phyloP scores from a whole-genome alignment of 2,888 invertebrate species.

The Odontocerum albicorne region DNA sequence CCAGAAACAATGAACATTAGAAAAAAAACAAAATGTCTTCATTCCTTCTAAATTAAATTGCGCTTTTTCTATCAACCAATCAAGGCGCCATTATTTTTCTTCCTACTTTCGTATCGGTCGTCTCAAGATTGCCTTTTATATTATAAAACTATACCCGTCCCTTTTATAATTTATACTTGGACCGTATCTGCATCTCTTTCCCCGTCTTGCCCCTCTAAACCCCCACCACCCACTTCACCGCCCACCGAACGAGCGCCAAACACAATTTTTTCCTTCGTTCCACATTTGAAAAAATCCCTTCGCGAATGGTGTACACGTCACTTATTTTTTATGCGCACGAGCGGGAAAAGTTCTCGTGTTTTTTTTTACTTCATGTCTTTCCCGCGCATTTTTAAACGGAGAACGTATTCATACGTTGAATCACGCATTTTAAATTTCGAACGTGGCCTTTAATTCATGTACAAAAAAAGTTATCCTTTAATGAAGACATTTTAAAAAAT shows the following conservation, averaged over 20 bases:
- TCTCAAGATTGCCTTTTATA: not conserved
- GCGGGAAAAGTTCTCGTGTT: constrained; percentile 4
- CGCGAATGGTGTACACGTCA: constrained; percentile 27
- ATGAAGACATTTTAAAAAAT: too few species aligned
- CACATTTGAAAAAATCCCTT: constrained; percentile 37
- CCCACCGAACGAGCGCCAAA: constrained; percentile 31
- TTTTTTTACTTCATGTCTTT: constrained; percentile 5
- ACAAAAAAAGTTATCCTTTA: too few species aligned
- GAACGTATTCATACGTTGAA: too few species aligned
- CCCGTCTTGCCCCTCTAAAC: not conserved
- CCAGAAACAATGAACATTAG: too few species aligned
- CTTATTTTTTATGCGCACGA: constrained; percentile 21
- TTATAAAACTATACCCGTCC: not conserved
- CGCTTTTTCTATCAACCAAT: too few species aligned
- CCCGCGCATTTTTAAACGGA: too few species aligned
- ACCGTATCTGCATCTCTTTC: not conserved
- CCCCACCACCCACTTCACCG: constrained; percentile 35
- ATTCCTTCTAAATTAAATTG: too few species aligned
- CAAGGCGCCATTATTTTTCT: not conserved
- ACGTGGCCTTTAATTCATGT: too few species aligned
- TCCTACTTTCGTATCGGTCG: not conserved
- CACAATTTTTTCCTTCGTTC: constrained; percentile 26
- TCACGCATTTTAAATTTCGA: too few species aligned
- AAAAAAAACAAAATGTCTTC: too few species aligned
- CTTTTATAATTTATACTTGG: not conserved